Conservation (phyloP, 1,140 invertebrate genomes). For the Gryon sp. region DNA sequence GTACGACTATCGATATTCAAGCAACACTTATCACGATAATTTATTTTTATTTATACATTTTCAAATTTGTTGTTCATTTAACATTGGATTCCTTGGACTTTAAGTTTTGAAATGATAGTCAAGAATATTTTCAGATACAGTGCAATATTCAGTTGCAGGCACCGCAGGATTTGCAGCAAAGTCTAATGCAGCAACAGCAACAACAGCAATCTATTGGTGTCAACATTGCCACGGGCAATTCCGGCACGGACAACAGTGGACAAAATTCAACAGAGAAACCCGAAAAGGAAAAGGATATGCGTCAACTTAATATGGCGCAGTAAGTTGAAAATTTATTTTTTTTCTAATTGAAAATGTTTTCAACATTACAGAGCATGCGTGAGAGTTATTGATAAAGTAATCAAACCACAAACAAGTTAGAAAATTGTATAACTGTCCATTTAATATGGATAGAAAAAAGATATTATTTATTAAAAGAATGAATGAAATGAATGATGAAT, state of each 20-base stretch:
- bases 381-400: too few relatives aligned
- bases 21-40: too few relatives aligned
- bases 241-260: constrained; percentile 63
- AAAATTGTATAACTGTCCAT: constrained; percentile 12
- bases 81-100: too few relatives aligned
- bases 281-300: constrained; percentile 77
- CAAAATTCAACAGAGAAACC: constrained; percentile 71
- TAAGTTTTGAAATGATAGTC: constrained; percentile 76
- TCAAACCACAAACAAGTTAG: constrained; percentile 5
- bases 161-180: constrained; percentile 77
- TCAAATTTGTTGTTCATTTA: too few relatives aligned
- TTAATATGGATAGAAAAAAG: constrained; percentile 20
- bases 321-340: constrained; percentile 54
- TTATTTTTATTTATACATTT: too few relatives aligned
- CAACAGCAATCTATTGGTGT: constrained; percentile 73
- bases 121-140: constrained; percentile 78
- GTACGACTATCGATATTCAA: too few relatives aligned
- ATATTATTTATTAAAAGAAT: too few relatives aligned
- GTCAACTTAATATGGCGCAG: constrained; percentile 78
- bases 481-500: too few relatives aligned
- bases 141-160: constrained; percentile 76
- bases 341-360: too few relatives aligned
- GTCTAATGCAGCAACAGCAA: constrained; percentile 72
- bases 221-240: constrained; percentile 69
- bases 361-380: too few relatives aligned